Evolutionary conservation across 2,797 vertebrate genomes (phyloP), one percentile per base, ranked within the genome.

Genomic region (Typhlichthys subterraneus): DNA sequence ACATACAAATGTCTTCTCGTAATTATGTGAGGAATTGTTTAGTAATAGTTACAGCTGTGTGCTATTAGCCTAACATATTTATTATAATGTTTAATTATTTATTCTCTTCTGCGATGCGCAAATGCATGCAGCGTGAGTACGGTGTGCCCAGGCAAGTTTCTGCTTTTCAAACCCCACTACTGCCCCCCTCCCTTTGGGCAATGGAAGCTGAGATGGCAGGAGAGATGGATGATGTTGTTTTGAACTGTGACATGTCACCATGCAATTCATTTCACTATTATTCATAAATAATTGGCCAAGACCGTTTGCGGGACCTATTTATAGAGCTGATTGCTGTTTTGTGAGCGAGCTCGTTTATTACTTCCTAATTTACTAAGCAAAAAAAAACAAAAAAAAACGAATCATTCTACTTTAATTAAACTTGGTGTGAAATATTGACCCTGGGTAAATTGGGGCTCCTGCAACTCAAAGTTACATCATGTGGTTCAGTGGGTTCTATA

Each of bases 261-360:
- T 79, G 80, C 72, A 66, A 86, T 76, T 88, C 73, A 67, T 82
- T 87, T 82, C 76, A 84, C 90, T 88, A 89, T 85, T 89, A 88
- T 87, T 89, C 83, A 87, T 86, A 87, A 85, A 88, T 91, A 88
- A 89, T 88, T 90, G 85, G 84, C 76, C 67, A 79, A 69, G 72
- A 80, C 77, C 45, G 72, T 80, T 78, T 80, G 80, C 64, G 59
- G 53, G 29, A 67, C 66, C 84, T 90, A 88, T 91, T 90, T 86
- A 84, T 87, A 88, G 86, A 82, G 63, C 60, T 73, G 68, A 85
- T 86, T 76, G 65, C 73, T 69, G 63, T 80, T 89, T 85, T 77
- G 75, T 81, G 63, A 76, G 77, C 49, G 66, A 78, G 53, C 55
- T 50, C 72, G 58, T 19, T 70, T 63, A 8, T 67, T 70, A 72